phyloP scores from a whole-genome alignment of 2,888 invertebrate genomes.

The Beris chalybata region DNA sequence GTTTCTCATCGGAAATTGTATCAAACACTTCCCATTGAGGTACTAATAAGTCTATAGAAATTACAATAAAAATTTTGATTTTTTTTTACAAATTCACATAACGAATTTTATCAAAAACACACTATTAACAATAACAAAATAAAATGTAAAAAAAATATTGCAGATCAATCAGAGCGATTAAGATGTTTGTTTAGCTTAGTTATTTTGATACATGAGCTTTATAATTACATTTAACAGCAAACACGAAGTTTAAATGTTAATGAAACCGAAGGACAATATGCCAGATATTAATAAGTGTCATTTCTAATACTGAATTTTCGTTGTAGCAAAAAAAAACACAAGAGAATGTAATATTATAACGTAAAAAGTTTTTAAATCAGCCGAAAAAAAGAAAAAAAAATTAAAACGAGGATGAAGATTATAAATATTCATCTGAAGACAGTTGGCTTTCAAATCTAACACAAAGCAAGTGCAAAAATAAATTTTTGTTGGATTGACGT shows the following conservation, averaged over 20 bases:
- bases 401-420: neutral
- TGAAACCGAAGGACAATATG: conserved; percentile 26
- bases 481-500: too few relatives aligned
- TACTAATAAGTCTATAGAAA: conserved; percentile 22
- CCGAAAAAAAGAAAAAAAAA: neutral
- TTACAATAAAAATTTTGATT: conserved; percentile 6
- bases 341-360: too few relatives aligned
- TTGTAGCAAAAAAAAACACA: too few relatives aligned
- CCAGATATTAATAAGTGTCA: conserved; percentile 10
- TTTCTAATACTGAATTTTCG: too few relatives aligned
- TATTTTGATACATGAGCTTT: neutral
- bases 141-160: conserved; percentile 1
- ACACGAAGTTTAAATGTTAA: too few relatives aligned
- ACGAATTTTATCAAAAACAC: neutral
- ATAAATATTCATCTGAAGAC: too few relatives aligned
- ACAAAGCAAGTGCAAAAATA: too few relatives aligned
- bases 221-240: too few relatives aligned
- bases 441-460: too few relatives aligned
- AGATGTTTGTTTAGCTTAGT: neutral
- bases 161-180: neutral
- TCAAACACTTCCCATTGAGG: conserved; percentile 26
- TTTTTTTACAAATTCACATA: neutral
- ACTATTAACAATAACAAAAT: neutral
- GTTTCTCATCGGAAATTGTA: conserved; percentile 15
- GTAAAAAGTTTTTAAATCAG: neutral